These are phyloP conservation scores for Proales similis DNA, from an alignment of 1,140 invertebrate species.

Conservation along the genomic window DNA sequence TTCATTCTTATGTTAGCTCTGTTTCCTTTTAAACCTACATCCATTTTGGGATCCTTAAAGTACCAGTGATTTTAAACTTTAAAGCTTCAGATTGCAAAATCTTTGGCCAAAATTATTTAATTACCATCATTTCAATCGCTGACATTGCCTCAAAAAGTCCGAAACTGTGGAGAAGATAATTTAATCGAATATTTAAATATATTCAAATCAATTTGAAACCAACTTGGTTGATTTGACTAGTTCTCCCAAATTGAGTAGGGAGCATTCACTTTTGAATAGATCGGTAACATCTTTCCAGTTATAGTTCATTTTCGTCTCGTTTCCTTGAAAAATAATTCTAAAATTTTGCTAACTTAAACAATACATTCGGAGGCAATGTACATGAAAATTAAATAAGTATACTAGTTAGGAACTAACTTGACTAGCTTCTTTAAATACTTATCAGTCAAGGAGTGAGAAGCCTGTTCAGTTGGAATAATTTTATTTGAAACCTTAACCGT, in stretches of 20 bases:
- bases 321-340: too few relatives aligned
- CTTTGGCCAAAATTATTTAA: neutral
- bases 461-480: too few relatives aligned
- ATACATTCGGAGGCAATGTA: too few relatives aligned
- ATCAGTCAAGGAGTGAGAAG: too few relatives aligned
- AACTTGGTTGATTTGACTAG: conserved; percentile 77
- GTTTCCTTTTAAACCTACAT: conserved; percentile 93
- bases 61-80: neutral
- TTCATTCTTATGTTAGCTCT: conserved; percentile 64
- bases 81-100: neutral
- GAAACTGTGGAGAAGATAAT: conserved; percentile 55
- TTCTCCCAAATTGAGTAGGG: conserved; percentile 76
- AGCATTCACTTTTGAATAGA: conserved; percentile 63
- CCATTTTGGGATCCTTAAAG: conserved; percentile 84
- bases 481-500: too few relatives aligned
- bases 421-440: too few relatives aligned
- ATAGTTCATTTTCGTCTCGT: too few relatives aligned
- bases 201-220: conserved; percentile 11
- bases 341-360: too few relatives aligned
- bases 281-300: conserved; percentile 71
- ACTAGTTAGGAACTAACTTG: too few relatives aligned
- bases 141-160: conserved; percentile 97
- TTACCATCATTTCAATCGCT: conserved; percentile 91
- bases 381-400: too few relatives aligned
- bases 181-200: neutral